phyloP scores from a whole-genome alignment of 2,888 invertebrate genomes.

The Tetragonisca angustula region DNA sequence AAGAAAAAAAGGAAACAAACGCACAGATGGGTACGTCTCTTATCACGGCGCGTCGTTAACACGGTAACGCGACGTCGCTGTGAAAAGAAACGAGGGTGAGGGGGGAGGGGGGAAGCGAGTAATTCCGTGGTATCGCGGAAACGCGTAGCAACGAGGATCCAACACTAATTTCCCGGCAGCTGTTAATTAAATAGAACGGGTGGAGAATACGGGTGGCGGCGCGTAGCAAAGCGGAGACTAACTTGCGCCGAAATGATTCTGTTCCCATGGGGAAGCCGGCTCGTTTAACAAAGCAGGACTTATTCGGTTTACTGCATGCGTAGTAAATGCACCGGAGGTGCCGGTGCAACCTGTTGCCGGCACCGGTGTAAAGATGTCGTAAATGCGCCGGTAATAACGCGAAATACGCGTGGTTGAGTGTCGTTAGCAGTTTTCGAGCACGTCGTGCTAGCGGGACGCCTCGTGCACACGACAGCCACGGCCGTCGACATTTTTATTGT shows the following conservation, averaged over 20 bases:
- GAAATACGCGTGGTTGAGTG: constrained; percentile 60
- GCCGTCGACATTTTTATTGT: constrained; percentile 58
- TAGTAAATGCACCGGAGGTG: constrained; percentile 63
- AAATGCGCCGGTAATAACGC: constrained; percentile 73
- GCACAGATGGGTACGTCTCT: not conserved
- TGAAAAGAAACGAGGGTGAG: not conserved
- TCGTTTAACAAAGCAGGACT: constrained; percentile 70
- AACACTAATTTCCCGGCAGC: constrained; percentile 37
- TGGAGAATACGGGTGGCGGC: constrained; percentile 17
- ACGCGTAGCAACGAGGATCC: constrained; percentile 12
- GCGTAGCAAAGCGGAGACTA: constrained; percentile 58
- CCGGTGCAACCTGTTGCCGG: constrained; percentile 71
- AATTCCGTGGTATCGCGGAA: constrained; percentile 10
- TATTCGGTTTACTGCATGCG: constrained; percentile 69
- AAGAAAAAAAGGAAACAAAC: not conserved
- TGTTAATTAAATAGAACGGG: constrained; percentile 52
- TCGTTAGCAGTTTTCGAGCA: constrained; percentile 67
- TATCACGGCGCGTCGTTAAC: not conserved
- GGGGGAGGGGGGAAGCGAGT: not conserved
- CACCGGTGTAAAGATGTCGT: constrained; percentile 71
- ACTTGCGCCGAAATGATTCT: constrained; percentile 64
- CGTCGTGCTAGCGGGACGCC: constrained; percentile 40
- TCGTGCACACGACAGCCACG: not conserved
- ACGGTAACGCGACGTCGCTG: not conserved
- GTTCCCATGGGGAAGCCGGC: constrained; percentile 64